Percentiles rank a stretch among this genome's conserved stretches.
Evolutionary conservation across 2,888 invertebrate genomes (phyloP).

Genomic region (Chouioia cunea): DNA sequence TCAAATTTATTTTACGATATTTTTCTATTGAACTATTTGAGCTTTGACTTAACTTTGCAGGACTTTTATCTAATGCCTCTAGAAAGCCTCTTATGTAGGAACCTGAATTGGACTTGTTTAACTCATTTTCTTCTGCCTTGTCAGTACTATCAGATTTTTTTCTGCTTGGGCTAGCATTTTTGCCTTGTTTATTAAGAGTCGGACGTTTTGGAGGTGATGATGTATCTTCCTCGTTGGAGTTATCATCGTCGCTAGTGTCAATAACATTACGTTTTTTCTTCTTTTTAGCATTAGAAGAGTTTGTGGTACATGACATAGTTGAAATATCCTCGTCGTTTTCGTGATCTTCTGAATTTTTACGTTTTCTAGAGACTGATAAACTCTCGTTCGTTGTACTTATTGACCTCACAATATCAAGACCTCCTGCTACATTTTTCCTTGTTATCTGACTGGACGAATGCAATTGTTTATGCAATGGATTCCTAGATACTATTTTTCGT

Average conservation of each 20-base stretch:
- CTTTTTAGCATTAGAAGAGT: not conserved
- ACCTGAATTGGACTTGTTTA: not conserved
- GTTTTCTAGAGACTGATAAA: slow-evolving; percentile 17
- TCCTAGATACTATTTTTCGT: slow-evolving; percentile 32
- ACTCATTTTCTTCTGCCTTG: slow-evolving; percentile 6
- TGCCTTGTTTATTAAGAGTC: not conserved
- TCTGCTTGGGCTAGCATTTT: not conserved
- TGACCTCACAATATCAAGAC: slow-evolving; percentile 6
- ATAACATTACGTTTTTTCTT: slow-evolving; percentile 25
- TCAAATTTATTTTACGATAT: slow-evolving; percentile 36
- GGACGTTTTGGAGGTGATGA: not conserved
- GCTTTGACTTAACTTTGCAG: slow-evolving; percentile 40
- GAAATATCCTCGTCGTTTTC: not conserved
- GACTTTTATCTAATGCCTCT: slow-evolving; percentile 41
- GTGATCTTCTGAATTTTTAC: slow-evolving; percentile 37
- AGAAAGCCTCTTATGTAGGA: slow-evolving; percentile 32
- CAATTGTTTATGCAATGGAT: slow-evolving; percentile 28
- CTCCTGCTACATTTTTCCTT: not conserved
- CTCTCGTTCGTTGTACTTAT: slow-evolving; percentile 4
- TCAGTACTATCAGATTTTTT: slow-evolving; percentile 11
- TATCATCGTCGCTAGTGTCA: slow-evolving; percentile 12
- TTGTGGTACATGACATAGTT: not conserved
- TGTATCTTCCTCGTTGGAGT: not conserved
- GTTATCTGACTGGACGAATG: slow-evolving; percentile 31
- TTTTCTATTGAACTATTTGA: slow-evolving; percentile 27